phyloP scores from a whole-genome alignment of 2,888 invertebrate species.

The Bugulina stolonifera region DNA sequence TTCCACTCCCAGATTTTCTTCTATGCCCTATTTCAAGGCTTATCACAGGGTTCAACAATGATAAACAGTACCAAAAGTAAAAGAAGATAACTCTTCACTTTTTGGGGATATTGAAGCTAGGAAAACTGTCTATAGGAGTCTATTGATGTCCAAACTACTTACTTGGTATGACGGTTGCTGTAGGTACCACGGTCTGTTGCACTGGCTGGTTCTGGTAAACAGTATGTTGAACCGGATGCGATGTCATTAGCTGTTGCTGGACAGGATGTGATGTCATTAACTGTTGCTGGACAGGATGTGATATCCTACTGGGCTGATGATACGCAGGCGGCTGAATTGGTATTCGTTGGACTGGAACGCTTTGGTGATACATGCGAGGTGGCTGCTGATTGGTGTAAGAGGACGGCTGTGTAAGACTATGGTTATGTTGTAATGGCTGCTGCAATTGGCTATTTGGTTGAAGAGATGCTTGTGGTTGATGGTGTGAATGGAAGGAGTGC shows the following conservation, averaged over 20 bases:
- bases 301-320: not conserved
- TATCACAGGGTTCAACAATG: too few relatives aligned
- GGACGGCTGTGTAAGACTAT: not conserved
- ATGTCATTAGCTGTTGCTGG: not conserved
- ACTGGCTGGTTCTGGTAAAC: not conserved
- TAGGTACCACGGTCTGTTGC: not conserved
- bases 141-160: too few relatives aligned
- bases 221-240: not conserved
- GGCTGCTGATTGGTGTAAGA: not conserved
- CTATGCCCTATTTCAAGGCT: too few relatives aligned
- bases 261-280: not conserved
- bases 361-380: not conserved
- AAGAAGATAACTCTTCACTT: too few relatives aligned
- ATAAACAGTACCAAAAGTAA: too few relatives aligned
- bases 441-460: not conserved
- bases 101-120: too few relatives aligned
- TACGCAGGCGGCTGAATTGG: not conserved
- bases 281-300: not conserved
- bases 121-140: too few relatives aligned
- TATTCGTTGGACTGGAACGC: not conserved
- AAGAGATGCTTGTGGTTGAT: not conserved
- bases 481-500: not conserved
- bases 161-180: too few relatives aligned
- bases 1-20: too few relatives aligned
- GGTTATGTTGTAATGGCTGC: not conserved